Conservation (phyloP, 2,797 vertebrate species). For the Mormyrus hasselquistii region DNA sequence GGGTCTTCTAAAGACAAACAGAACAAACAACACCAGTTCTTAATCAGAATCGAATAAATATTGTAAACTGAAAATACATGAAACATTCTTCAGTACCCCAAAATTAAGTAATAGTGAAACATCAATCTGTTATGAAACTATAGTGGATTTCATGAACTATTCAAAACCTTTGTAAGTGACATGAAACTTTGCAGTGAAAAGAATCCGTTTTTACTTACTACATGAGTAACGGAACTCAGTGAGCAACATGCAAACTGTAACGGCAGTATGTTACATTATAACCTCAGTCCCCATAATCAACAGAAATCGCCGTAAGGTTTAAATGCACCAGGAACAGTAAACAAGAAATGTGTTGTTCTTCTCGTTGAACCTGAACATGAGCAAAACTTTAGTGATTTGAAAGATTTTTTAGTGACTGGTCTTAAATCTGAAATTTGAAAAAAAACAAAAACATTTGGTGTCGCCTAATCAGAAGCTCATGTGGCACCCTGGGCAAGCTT, state of each 20-base stretch:
- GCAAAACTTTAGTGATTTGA: neutral
- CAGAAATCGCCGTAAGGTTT: neutral
- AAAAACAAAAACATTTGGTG: neutral
- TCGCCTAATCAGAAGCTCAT: neutral
- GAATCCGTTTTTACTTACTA: neutral
- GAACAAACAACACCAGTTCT: neutral
- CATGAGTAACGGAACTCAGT: neutral
- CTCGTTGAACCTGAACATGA: neutral
- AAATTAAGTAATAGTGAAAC: slow-evolving; percentile 26
- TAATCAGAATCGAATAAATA: neutral
- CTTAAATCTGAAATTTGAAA: neutral
- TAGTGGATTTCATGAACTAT: neutral
- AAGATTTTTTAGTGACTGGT: neutral
- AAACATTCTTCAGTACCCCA: neutral
- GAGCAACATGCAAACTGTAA: neutral
- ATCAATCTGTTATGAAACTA: slow-evolving; percentile 31
- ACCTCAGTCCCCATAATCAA: neutral
- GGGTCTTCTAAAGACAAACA: neutral
- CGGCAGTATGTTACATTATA: neutral
- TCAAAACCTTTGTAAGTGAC: neutral
- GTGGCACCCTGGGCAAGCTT: neutral
- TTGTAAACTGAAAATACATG: slow-evolving; percentile 7
- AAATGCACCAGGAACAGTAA: neutral
- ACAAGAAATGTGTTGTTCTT: neutral
- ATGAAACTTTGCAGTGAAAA: neutral